phyloP scores from a whole-genome alignment of 2,113 vertebrate species.

The Progne subis region DNA sequence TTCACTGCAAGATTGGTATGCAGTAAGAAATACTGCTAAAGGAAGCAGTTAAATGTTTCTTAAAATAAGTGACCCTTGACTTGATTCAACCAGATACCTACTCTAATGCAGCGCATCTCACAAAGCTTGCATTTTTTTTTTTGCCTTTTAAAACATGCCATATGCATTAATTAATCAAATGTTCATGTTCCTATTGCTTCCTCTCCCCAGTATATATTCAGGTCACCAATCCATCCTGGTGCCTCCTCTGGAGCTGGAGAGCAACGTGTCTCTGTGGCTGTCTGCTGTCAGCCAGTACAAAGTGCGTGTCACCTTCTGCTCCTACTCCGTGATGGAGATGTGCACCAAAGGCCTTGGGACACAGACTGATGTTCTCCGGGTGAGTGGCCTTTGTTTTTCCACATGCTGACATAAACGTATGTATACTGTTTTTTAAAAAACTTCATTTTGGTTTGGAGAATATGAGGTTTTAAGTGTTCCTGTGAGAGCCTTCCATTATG shows the following conservation, averaged over 20 bases:
- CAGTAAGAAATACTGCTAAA: background rate
- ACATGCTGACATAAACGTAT: background rate
- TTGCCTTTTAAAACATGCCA: background rate
- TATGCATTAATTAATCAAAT: background rate
- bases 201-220: constrained; percentile 75
- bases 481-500: background rate
- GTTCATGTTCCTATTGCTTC: background rate
- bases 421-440: fast-evolving
- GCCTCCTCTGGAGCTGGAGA: constrained; percentile 93
- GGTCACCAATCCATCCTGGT: constrained; percentile 96
- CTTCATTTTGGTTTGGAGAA: background rate
- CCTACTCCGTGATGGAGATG: constrained; percentile 97
- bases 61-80: background rate
- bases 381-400: constrained; percentile 60
- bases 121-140: background rate
- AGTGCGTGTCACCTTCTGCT: constrained; percentile 95
- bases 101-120: background rate
- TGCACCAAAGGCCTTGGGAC: constrained; percentile 92
- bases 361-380: constrained; percentile 87
- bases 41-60: background rate
- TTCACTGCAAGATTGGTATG: background rate
- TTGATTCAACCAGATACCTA: background rate
- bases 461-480: background rate
- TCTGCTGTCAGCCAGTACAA: constrained; percentile 94
- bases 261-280: constrained; percentile 91